Conservation (phyloP, 2,797 vertebrate species). For the Pogonophryne albipinna region DNA sequence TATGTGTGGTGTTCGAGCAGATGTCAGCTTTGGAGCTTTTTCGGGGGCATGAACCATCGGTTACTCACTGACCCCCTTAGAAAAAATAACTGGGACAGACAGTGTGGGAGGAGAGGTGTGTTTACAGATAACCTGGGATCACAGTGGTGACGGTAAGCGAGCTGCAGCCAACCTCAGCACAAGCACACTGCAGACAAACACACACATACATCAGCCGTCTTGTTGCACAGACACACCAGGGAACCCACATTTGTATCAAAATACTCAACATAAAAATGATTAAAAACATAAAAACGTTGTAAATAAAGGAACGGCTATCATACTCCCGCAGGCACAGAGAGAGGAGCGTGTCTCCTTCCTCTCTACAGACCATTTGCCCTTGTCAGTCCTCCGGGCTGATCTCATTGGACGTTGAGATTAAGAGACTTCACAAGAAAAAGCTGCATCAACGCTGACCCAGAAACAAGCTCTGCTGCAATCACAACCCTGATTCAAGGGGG, state of each 20-base stretch:
- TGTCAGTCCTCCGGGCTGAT: conserved; percentile 25
- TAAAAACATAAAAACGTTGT: neutral
- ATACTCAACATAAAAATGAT: neutral
- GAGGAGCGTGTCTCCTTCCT: conserved; percentile 12
- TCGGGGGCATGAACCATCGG: conserved; percentile 37
- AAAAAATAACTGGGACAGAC: conserved; percentile 53
- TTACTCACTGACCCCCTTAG: conserved; percentile 44
- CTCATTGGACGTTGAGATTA: conserved; percentile 38
- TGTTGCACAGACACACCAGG: neutral
- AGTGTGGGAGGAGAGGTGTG: conserved; percentile 52
- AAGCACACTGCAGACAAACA: neutral
- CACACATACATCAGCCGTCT: neutral
- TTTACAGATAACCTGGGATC: conserved; percentile 67
- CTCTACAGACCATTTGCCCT: conserved; percentile 19
- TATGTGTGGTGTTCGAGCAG: conserved; percentile 21
- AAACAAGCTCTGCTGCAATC: conserved; percentile 6
- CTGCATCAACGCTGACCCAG: conserved; percentile 19
- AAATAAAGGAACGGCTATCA: neutral
- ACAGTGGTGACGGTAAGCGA: conserved; percentile 43
- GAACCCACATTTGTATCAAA: neutral
- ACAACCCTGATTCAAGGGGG: conserved; percentile 1
- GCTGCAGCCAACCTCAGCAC: conserved; percentile 33
- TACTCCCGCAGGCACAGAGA: neutral
- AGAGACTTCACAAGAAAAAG: conserved; percentile 26
- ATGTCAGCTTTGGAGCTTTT: conserved; percentile 39